Base-by-base conservation (phyloP, 2,888 invertebrate genomes). In the Cataglyphis albicans region DNA sequence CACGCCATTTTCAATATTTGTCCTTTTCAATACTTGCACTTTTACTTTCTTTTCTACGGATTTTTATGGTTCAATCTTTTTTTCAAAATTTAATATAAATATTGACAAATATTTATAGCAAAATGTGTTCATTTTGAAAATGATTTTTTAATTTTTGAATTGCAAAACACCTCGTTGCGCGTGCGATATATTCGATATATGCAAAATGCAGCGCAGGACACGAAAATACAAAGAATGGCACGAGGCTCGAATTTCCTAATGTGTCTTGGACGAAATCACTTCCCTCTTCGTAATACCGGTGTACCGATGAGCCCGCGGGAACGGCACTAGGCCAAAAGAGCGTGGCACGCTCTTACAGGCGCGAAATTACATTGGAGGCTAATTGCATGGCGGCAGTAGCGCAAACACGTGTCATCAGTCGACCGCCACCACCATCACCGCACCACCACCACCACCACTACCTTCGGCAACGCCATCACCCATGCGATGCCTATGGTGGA, bases 391-490 rank as follows among this genome's bases (percentile, higher is more conserved):
- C 90, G 92, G 91, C 88, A 90, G 92, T 90, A 93, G 91, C 89
- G 92, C 92, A 93, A 93, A 92, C 93, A 93, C 93, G 92, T 93
- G 93, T 93, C 93, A 93, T 93, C 93, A 91, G 90, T 87, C 90
- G 90, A 90, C 90, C 84, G 89, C 91, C 88, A 90, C 81, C 74
- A 48, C 18, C 82, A 67, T 67, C 64, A 64, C 18, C 48, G 32
- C 59, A 72, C 73, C 82, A 59, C 59, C 59, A 72, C 73, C 82
- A 59, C 59, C 84, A 72, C 81, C 78, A 61, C 63, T 84, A 84
- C 81, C 81, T 85, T 84, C 84, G 85, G 83, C 74, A 75, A 75
- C 82, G 83, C 76, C 88, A 84, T 85, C 87, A 67, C 85, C 52
- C 88, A 87, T 89, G 88, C 87, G 81, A 90, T 90, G 86, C 84